Evolutionary conservation across 2,888 invertebrate genomes (phyloP).

Genomic region (Netelia fuscicornis): DNA sequence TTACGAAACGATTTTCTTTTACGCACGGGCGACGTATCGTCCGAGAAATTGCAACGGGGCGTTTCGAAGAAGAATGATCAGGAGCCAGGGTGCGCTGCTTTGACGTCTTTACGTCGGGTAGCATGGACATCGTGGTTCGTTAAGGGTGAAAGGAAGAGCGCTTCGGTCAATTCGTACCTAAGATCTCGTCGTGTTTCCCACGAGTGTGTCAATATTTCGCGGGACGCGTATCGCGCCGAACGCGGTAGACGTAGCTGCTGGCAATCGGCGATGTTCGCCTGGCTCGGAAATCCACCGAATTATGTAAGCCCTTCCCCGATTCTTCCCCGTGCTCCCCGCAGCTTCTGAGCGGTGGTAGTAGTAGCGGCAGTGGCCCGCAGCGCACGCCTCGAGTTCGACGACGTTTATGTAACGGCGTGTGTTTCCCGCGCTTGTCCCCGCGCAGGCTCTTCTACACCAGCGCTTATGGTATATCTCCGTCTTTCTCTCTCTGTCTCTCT

Average conservation of each 20-base stretch:
- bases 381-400: slow-evolving; percentile 66
- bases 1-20: slow-evolving; percentile 77
- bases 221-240: slow-evolving; percentile 70
- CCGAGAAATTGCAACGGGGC: slow-evolving; percentile 48
- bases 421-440: slow-evolving; percentile 39
- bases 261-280: slow-evolving; percentile 50
- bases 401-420: slow-evolving; percentile 68
- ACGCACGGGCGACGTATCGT: slow-evolving; percentile 70
- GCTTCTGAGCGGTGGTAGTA: background rate
- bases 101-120: background rate
- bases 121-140: background rate
- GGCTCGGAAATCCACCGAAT: slow-evolving; percentile 59
- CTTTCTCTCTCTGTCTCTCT: background rate
- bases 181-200: slow-evolving; percentile 74
- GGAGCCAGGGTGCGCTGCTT: slow-evolving; percentile 13
- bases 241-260: slow-evolving; percentile 11
- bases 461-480: background rate
- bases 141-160: slow-evolving; percentile 56
- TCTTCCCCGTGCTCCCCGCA: background rate
- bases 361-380: slow-evolving; percentile 64
- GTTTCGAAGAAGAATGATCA: too few relatives aligned
- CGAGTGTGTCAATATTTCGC: slow-evolving; percentile 81
- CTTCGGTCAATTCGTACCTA: slow-evolving; percentile 71
- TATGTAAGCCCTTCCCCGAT: slow-evolving; percentile 50
- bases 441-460: background rate